These are phyloP conservation scores for Hipparchia semele DNA, from an alignment of 2,888 invertebrate species.

Conservation along the genomic window DNA sequence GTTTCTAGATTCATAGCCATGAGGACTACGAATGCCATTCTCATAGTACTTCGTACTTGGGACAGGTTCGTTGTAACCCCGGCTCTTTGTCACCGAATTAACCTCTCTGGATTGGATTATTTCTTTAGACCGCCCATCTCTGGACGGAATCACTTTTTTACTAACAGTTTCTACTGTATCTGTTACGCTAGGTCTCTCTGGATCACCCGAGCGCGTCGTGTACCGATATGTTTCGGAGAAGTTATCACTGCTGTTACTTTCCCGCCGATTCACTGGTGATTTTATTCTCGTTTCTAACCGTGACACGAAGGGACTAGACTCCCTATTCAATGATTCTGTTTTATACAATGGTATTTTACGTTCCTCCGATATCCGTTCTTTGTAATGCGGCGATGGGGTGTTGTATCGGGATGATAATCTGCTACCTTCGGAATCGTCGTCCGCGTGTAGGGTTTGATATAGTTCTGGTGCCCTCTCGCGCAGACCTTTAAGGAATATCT, in stretches of 20 bases:
- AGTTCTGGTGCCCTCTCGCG: constrained; percentile 88
- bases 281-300: constrained; percentile 74
- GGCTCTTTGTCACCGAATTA: constrained; percentile 87
- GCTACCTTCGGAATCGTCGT: constrained; percentile 81
- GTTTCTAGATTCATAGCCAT: constrained; percentile 66
- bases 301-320: constrained; percentile 74
- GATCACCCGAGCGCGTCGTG: constrained; percentile 86
- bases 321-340: constrained; percentile 76
- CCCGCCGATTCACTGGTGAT: constrained; percentile 81
- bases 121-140: constrained; percentile 85
- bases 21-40: constrained; percentile 68
- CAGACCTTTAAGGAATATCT: constrained; percentile 86
- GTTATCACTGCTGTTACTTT: constrained; percentile 87
- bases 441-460: constrained; percentile 87
- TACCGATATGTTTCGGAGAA: constrained; percentile 88
- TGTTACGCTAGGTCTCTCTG: constrained; percentile 86
- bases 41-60: constrained; percentile 81
- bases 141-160: constrained; percentile 86
- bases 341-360: constrained; percentile 72
- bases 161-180: constrained; percentile 87
- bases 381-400: constrained; percentile 76
- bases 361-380: constrained; percentile 76
- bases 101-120: constrained; percentile 88
- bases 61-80: constrained; percentile 78
- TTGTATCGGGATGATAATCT: constrained; percentile 73